A percentile compares a stretch with the other conserved stretches of the same genome.
Conservation (phyloP, 2,888 invertebrate species). For the Lycocerus yunnanus region DNA sequence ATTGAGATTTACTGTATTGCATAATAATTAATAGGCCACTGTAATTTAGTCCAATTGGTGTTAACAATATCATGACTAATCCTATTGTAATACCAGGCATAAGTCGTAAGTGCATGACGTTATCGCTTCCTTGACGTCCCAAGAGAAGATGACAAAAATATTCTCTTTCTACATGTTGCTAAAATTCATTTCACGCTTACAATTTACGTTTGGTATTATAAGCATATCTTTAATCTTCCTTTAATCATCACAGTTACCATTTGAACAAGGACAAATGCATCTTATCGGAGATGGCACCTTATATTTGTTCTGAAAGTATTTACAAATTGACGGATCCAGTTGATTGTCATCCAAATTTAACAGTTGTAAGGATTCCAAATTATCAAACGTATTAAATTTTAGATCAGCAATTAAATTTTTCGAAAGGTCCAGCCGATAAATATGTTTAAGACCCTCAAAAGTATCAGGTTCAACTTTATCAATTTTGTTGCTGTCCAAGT, state of each 20-base stretch:
- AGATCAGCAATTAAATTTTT: slow-evolving; percentile 13
- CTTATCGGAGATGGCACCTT: background rate
- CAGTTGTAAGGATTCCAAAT: background rate
- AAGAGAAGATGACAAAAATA: background rate
- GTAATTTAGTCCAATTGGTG: background rate
- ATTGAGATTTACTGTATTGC: background rate
- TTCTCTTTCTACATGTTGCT: too few species aligned
- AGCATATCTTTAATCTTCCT: background rate
- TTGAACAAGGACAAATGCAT: background rate
- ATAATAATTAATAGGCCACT: background rate
- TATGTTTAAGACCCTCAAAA: slow-evolving; percentile 1
- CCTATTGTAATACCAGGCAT: background rate
- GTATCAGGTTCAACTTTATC: background rate
- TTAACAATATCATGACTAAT: background rate
- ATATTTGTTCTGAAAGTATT: slow-evolving; percentile 7
- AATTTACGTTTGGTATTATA: too few species aligned
- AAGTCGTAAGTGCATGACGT: too few species aligned
- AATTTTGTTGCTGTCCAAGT: slow-evolving; percentile 13
- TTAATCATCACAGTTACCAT: too few species aligned
- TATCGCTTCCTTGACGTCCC: background rate
- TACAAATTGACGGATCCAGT: background rate
- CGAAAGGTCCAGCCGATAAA: slow-evolving; percentile 1
- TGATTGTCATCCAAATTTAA: slow-evolving; percentile 15
- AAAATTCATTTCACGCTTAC: too few species aligned
- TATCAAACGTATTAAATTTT: slow-evolving; percentile 2